Base-by-base conservation (phyloP, 2,797 vertebrate genomes). In the Rhyacichthys aspro region DNA sequence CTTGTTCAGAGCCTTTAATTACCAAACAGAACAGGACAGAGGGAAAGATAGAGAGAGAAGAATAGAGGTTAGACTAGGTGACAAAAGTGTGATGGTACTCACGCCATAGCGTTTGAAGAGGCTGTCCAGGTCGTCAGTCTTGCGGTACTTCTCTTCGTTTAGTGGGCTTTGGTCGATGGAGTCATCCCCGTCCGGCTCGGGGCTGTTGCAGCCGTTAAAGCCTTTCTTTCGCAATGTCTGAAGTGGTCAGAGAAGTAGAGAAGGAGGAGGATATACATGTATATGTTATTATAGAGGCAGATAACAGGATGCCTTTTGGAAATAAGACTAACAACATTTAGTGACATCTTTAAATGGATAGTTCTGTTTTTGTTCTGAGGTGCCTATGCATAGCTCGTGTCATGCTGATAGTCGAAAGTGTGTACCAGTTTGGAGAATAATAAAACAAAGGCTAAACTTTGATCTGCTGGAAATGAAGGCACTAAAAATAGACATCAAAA, bases 211-310 rank as follows among this genome's bases (percentile, higher is more conserved):
- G 91, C 97, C 97, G 16, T 98, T 99, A 95, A 98, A 98, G 88
- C 97, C 96, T 91, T 99, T 99, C 95, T 99, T 99, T 95, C 96
- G 93, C 92, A 99, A 96, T 0, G 97, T 98, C 97, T 99, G 94
- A 76, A 91, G 86, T 55, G 60, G 72, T 75, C 84, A 90, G 69
- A 79, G 82, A 55, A 64, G 64, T 70, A 59, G 75, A 72, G 55
- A 48, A 84, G 66, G 60, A 68, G 56, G 43, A 83, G 67, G 17
- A 1, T 0, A 82, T 53, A 86, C 49, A 70, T 86, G 71, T 65
- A 83, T 63, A 84, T 76, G 52, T 81, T 49, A 78, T 55, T 58
- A 52, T 9, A 60, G 55, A 77, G 59, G 66, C 76, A 87, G 36
- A 54, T 49, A 47, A 48, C 55, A 28, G 5, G 43, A 59, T 18